These are phyloP conservation scores for Aproaerema taeniolella DNA, from an alignment of 2,888 invertebrate genomes.

Conservation along the genomic window DNA sequence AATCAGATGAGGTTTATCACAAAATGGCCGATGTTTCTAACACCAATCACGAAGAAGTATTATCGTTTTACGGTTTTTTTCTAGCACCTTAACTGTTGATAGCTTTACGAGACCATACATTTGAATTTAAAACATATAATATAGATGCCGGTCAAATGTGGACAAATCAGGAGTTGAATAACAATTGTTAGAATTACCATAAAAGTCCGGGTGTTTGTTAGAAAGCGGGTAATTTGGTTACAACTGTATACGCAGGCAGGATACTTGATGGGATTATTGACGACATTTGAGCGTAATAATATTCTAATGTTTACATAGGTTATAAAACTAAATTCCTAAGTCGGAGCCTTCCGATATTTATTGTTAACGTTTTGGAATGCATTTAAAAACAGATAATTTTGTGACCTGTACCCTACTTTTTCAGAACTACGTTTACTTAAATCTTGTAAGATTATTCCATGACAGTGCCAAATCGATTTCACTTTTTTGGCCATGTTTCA, in stretches of 20 bases:
- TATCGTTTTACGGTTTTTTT: conserved; percentile 59
- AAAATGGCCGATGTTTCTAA: conserved; percentile 63
- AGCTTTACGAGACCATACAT: conserved; percentile 72
- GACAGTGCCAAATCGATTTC: not conserved
- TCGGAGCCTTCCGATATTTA: conserved; percentile 55
- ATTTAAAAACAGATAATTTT: no score
- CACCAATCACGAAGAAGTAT: conserved; percentile 59
- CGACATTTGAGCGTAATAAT: conserved; percentile 42
- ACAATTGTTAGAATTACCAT: conserved; percentile 70
- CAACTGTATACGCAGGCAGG: conserved; percentile 57
- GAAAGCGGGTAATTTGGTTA: conserved; percentile 77
- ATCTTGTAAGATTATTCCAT: no score
- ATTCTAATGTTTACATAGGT: conserved; percentile 50
- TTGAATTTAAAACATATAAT: conserved; percentile 73
- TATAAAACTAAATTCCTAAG: conserved; percentile 60
- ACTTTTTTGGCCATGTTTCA: conserved; percentile 54
- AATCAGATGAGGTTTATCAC: conserved; percentile 43
- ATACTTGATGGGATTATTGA: conserved; percentile 56
- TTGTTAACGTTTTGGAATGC: conserved; percentile 32
- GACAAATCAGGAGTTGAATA: conserved; percentile 64
- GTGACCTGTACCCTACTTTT: no score
- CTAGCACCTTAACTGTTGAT: conserved; percentile 68
- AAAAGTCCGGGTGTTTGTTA: conserved; percentile 74
- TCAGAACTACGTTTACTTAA: no score
- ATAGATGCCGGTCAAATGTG: conserved; percentile 75